Percentiles rank a stretch among this genome's conserved stretches.
Conservation (phyloP, 2,797 vertebrate genomes). For the Mus minutoides region DNA sequence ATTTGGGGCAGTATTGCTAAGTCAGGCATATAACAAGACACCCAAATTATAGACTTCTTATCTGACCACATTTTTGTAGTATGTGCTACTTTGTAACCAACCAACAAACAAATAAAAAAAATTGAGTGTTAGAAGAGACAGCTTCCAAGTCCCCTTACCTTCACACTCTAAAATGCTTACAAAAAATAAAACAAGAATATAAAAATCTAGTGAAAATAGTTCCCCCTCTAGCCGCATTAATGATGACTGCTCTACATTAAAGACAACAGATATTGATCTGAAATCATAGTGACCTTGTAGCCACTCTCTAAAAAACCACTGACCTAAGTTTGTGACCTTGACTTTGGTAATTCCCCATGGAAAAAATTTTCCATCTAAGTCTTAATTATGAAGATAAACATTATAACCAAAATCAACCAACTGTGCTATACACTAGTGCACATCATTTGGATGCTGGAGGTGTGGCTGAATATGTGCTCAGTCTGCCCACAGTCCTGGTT, state of each 20-base stretch:
- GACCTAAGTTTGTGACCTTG: constrained; percentile 33
- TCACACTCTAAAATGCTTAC: constrained; percentile 47
- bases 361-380: constrained; percentile 39
- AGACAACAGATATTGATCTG: background rate
- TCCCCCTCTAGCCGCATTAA: constrained; percentile 11
- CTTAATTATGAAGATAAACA: constrained; percentile 37
- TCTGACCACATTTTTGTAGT: constrained; percentile 28
- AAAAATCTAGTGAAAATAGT: constrained; percentile 48
- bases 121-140: constrained; percentile 39
- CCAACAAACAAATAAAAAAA: background rate
- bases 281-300: constrained; percentile 41
- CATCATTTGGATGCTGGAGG: background rate
- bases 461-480: background rate
- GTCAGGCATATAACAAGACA: background rate
- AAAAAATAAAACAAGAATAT: constrained; percentile 33
- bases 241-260: constrained; percentile 22
- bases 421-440: background rate
- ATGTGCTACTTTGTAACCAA: background rate
- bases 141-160: background rate
- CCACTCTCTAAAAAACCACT: background rate
- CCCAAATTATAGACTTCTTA: constrained; percentile 38
- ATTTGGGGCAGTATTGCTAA: background rate
- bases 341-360: background rate
- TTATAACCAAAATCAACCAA: constrained; percentile 5
- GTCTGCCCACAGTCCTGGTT: background rate